Conservation (phyloP, 2,888 invertebrate genomes). For the Clepsis dumicolana region DNA sequence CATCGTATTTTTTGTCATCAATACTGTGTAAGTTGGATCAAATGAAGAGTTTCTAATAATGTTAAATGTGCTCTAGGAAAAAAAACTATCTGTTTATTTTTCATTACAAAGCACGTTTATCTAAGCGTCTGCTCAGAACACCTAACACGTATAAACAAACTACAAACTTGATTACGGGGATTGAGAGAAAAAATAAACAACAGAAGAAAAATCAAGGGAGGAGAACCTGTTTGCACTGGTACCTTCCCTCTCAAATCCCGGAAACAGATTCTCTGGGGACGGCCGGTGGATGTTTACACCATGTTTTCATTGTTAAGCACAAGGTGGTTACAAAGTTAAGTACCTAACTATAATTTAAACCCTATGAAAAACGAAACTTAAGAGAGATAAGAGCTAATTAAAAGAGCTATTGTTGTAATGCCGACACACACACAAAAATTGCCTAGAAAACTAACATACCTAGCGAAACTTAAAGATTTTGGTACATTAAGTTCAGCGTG, state of each 20-base stretch:
- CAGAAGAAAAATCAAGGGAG: slow-evolving; percentile 72
- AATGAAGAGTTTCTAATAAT: background rate
- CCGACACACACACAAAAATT: background rate
- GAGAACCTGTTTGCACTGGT: slow-evolving; percentile 66
- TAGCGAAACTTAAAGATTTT: no score
- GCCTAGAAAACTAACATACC: background rate
- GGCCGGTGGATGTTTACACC: slow-evolving; percentile 49
- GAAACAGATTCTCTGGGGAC: slow-evolving; percentile 61
- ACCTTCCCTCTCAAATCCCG: slow-evolving; percentile 63
- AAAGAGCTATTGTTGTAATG: background rate
- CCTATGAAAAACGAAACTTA: background rate
- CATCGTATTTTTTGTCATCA: slow-evolving; percentile 59
- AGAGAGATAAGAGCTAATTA: background rate
- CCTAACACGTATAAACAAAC: slow-evolving; percentile 63
- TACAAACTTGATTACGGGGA: slow-evolving; percentile 74
- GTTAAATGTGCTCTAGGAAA: slow-evolving; percentile 2
- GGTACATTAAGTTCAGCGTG: no score
- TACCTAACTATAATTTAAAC: background rate
- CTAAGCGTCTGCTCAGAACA: slow-evolving; percentile 57
- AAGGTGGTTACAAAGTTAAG: slow-evolving; percentile 14
- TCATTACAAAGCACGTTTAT: slow-evolving; percentile 46
- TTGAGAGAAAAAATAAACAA: slow-evolving; percentile 76
- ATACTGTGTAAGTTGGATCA: slow-evolving; percentile 42
- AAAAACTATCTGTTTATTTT: background rate
- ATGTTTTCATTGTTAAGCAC: slow-evolving; percentile 56